Evolutionary conservation across 2,797 vertebrate genomes (phyloP).

Genomic region (Margarornis squamiger): DNA sequence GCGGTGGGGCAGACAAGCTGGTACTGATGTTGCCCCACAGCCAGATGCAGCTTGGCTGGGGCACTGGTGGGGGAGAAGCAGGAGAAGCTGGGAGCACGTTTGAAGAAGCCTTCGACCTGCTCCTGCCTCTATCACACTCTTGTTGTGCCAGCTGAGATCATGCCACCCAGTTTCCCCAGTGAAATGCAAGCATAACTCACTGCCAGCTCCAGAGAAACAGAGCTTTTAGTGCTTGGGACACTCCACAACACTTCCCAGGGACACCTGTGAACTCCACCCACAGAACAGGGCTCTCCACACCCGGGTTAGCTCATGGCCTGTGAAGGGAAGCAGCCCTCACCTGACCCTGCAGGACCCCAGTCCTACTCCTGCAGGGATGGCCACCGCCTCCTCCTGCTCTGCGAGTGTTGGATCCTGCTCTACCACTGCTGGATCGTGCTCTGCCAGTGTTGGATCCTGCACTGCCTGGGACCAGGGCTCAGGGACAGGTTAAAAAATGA

Average conservation of each 20-base stretch:
- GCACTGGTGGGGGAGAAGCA: accelerated
- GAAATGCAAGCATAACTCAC: neutral
- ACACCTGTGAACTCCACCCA: neutral
- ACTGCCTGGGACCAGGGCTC: neutral
- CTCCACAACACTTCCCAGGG: neutral
- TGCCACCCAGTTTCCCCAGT: accelerated
- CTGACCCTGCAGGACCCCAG: neutral
- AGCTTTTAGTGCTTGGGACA: neutral
- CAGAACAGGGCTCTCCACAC: neutral
- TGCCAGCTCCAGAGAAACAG: neutral
- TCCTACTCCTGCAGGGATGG: neutral
- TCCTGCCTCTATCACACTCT: neutral
- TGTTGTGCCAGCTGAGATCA: neutral
- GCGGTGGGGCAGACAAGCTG: accelerated
- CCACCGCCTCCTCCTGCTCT: neutral
- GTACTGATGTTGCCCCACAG: neutral
- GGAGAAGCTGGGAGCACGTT: neutral
- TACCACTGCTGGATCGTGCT: too few species aligned
- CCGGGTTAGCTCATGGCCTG: neutral
- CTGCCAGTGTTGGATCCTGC: neutral
- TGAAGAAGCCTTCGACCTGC: neutral
- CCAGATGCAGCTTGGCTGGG: neutral
- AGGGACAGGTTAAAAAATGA: neutral
- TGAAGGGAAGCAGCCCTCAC: neutral
- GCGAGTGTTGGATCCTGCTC: neutral